Evolutionary conservation across 2,888 invertebrate genomes (phyloP).

Genomic region (Tribolium freemani): DNA sequence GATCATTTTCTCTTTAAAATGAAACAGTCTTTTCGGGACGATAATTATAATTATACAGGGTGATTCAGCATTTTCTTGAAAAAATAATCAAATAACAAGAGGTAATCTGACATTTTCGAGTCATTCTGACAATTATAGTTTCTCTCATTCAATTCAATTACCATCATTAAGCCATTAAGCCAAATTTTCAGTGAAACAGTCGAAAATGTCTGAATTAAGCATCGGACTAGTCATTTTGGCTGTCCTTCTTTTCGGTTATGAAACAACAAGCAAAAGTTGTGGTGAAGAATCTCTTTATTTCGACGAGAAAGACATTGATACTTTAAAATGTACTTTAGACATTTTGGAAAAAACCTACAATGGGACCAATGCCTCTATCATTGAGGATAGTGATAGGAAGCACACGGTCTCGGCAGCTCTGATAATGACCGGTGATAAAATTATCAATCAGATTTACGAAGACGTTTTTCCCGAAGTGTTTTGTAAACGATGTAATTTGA

Average conservation of each 20-base stretch:
- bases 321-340: conserved; percentile 3
- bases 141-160: background rate
- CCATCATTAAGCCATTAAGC: background rate
- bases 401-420: background rate
- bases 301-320: conserved; percentile 16
- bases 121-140: background rate
- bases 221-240: background rate
- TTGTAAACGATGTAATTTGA: conserved; percentile 63
- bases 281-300: background rate
- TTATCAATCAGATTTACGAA: conserved; percentile 1
- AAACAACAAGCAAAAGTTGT: background rate
- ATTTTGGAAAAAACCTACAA: background rate
- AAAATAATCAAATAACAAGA: background rate
- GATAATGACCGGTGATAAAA: background rate
- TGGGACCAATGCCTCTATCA: background rate
- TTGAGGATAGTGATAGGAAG: background rate
- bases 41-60: background rate
- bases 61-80: conserved; percentile 1
- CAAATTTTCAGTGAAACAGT: background rate
- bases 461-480: conserved; percentile 20
- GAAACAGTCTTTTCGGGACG: background rate
- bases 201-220: background rate
- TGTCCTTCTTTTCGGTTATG: background rate
- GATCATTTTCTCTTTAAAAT: background rate
- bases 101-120: background rate